Base-by-base conservation (phyloP, 2,113 vertebrate species). In the Toxostoma redivivum region DNA sequence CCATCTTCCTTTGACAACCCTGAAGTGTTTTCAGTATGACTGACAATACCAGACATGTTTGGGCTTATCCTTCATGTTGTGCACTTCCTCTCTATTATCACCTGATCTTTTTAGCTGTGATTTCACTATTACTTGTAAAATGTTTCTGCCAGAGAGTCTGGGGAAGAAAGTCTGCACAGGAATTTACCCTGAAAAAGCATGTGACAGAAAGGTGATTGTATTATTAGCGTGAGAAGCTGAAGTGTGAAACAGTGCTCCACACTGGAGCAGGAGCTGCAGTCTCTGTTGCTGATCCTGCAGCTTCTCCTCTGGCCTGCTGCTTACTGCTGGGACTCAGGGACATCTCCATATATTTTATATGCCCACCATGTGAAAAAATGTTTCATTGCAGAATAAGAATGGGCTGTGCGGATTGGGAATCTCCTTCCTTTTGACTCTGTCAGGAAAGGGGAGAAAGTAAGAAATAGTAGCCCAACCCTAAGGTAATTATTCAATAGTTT, bases 221-320 rank as follows among this genome's bases (percentile, higher is more conserved):
- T 61, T 89, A 33, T 16, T 44, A 53, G 57, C 4, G 1, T 23
- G 28, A 35, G 57, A 81, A 83, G 51, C 42, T 45, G 28, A 81
- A 61, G 33, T 37, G 14, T 61, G 44, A 51, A n/a, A 53, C n/a
- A n/a, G n/a, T n/a, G n/a, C n/a, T n/a, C 8, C 12, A 6, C 11
- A 12, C 27, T 33, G n/a, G 25, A 61, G 9, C 10, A 42, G 48
- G 53, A 85, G 13, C 35, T 74, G 38, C 38, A 35, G 11, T 10
- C 25, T 57, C 50, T 30, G 2, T 7, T 7, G 1, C 35, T 78
- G 57, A 30, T 44, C 60, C 30, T 74, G 38, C 0, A 0, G 24
- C 50, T 91, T 8, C 16, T 79, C 8, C 28, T 83, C 31, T 77
- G 45, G 17, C 37, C 23, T 53, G 17, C 13, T 74, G 14, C 38